Conservation (phyloP, 2,797 vertebrate genomes). For the Halcyon badia region DNA sequence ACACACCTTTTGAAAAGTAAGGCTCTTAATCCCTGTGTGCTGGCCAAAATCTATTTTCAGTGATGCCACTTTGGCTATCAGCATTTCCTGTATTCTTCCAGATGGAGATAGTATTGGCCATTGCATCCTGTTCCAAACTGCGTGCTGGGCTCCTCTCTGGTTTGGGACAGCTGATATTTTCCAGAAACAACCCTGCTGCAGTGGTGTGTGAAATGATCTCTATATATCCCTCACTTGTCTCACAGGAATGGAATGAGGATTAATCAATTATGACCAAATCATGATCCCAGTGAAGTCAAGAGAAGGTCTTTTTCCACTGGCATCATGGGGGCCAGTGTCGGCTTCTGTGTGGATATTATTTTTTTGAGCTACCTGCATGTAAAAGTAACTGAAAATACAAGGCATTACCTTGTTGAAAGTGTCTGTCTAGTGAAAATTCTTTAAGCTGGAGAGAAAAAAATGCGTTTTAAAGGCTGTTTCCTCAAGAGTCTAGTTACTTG, state of each 20-base stretch:
- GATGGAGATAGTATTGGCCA: background rate
- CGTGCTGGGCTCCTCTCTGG: background rate
- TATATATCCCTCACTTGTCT: background rate
- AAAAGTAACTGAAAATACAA: background rate
- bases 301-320: background rate
- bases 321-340: background rate
- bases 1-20: conserved; percentile 6
- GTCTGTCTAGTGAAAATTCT: background rate
- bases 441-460: conserved; percentile 13
- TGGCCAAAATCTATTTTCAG: conserved; percentile 60
- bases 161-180: conserved; percentile 41
- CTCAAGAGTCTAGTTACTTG: background rate
- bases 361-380: background rate
- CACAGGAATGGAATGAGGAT: conserved; percentile 50
- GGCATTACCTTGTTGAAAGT: background rate
- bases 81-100: conserved; percentile 55
- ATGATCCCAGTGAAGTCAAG: background rate
- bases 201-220: background rate
- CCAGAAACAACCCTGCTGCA: background rate
- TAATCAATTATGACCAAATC: background rate
- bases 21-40: conserved; percentile 38
- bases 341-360: background rate
- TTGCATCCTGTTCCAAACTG: conserved; percentile 22
- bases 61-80: conserved; percentile 19
- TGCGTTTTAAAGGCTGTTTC: background rate